A percentile compares a stretch with the other conserved stretches of the same genome.
Conservation (phyloP, 2,113 vertebrate genomes). For the Onychostoma macrolepis region DNA sequence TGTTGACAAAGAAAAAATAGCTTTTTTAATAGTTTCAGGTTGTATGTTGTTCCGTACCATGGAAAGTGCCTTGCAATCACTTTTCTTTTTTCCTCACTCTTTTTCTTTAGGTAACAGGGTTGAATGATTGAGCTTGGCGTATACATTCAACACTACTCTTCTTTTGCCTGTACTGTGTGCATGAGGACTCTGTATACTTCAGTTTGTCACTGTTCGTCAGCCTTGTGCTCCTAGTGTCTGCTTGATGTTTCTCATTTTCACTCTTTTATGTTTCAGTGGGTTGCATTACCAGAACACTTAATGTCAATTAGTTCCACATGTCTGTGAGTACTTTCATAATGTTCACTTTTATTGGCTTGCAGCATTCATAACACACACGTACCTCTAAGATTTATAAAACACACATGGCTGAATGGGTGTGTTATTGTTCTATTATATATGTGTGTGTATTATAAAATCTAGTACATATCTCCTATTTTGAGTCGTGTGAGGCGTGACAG, state of each 20-base stretch:
- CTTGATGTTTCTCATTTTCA: conserved; percentile 12
- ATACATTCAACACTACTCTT: background rate
- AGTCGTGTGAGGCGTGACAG: background rate
- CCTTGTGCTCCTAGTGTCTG: background rate
- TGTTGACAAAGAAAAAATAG: background rate
- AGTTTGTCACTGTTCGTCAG: background rate
- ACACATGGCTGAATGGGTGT: background rate
- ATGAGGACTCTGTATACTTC: background rate
- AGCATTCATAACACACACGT: background rate
- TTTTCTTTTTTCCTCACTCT: background rate
- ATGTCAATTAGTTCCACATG: background rate
- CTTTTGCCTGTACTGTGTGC: too few relatives aligned
- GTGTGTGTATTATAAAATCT: background rate
- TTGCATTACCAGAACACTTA: background rate
- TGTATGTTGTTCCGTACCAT: background rate
- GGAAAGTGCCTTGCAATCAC: background rate
- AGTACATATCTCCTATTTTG: conserved; percentile 6
- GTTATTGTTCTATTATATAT: background rate
- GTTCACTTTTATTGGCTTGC: background rate
- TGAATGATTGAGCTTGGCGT: background rate
- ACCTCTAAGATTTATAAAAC: background rate
- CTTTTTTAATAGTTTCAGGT: background rate
- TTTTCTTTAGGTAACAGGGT: background rate
- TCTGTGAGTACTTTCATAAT: background rate
- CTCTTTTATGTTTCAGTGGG: background rate